Conservation (phyloP, 2,113 vertebrate species). For the Heterochromis multidens region DNA sequence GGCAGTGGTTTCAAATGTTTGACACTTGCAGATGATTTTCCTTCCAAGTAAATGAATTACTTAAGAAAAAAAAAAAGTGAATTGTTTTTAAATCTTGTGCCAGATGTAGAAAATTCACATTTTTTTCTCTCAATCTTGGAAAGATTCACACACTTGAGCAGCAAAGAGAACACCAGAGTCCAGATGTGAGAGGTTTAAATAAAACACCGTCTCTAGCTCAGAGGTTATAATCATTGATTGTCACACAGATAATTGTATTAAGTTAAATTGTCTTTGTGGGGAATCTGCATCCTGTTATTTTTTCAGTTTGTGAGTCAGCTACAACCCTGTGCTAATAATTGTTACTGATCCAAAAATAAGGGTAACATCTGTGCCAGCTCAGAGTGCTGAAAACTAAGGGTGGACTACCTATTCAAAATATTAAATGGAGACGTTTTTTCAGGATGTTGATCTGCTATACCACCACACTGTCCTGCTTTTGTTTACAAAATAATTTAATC, state of each 20-base stretch:
- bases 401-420: background rate
- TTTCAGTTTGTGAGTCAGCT: background rate
- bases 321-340: background rate
- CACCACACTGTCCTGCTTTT: background rate
- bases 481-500: background rate
- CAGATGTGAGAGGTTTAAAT: background rate
- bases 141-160: background rate
- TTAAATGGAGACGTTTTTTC: background rate
- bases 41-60: background rate
- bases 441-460: background rate
- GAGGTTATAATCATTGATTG: background rate
- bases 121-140: background rate
- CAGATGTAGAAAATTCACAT: background rate
- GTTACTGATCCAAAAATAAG: background rate
- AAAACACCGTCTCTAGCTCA: background rate
- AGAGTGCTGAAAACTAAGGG: background rate
- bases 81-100: background rate
- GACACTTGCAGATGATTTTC: background rate
- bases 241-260: background rate
- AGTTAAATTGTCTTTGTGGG: background rate
- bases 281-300: background rate
- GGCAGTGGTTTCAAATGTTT: background rate
- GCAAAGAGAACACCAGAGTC: background rate
- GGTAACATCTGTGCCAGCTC: background rate
- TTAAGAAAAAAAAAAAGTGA: background rate